phyloP scores from a whole-genome alignment of 2,797 vertebrate species.

The Molothrus aeneus region DNA sequence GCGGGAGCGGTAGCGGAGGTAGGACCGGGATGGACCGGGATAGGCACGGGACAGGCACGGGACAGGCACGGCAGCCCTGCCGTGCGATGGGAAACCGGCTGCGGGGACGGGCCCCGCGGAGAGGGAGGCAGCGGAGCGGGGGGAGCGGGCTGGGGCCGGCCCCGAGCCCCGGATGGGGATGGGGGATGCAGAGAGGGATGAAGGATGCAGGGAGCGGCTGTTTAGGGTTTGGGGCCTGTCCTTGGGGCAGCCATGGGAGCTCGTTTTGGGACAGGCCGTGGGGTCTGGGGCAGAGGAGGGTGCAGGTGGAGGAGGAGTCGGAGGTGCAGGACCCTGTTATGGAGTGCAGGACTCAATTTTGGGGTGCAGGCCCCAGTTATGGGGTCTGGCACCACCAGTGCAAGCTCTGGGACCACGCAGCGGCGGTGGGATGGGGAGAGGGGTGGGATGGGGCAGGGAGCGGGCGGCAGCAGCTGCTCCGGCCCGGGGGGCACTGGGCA shows the following conservation, averaged over 20 bases:
- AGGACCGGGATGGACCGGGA: background rate
- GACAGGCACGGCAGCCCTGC: rapidly evolving
- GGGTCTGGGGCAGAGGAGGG: background rate
- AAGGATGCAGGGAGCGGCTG: background rate
- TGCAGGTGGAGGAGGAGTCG: rapidly evolving
- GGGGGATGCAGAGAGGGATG: background rate
- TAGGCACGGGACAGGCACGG: background rate
- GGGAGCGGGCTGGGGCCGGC: too few relatives aligned
- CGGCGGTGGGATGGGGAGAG: background rate
- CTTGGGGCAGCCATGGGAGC: background rate
- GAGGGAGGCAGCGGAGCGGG: background rate
- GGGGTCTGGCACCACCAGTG: background rate
- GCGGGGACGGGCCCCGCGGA: too few relatives aligned
- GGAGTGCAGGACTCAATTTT: background rate
- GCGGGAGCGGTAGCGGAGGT: background rate
- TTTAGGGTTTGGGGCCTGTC: background rate
- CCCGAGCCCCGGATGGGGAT: background rate
- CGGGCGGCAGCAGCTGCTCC: background rate
- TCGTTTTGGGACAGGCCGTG: background rate
- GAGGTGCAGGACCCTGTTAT: rapidly evolving
- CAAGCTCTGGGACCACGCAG: background rate
- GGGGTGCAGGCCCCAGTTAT: background rate
- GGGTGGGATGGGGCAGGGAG: background rate
- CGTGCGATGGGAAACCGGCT: rapidly evolving
- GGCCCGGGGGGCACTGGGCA: rapidly evolving